These are phyloP conservation scores for Hydropsyche tenuis DNA, from an alignment of 1,140 invertebrate species.

Conservation along the genomic window DNA sequence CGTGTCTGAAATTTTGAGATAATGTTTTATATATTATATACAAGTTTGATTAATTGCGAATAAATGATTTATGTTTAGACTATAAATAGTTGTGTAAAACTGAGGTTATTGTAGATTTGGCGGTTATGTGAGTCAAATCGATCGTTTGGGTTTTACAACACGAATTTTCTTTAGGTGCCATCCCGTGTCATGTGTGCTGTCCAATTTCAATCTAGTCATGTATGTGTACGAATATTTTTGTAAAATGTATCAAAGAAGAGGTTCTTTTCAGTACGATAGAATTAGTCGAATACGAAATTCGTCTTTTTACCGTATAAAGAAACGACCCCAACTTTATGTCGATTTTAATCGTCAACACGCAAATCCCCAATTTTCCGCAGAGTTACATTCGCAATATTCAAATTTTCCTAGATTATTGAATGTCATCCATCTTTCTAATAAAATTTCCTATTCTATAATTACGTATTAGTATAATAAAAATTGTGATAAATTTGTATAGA, in stretches of 20 bases:
- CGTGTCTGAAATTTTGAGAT: too few species aligned
- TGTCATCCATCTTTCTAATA: neutral
- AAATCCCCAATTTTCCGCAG: neutral
- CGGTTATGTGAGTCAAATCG: too few species aligned
- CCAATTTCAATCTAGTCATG: neutral
- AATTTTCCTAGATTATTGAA: neutral
- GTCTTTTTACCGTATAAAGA: neutral
- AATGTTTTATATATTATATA: too few species aligned
- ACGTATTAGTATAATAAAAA: too few species aligned
- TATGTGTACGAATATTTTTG: neutral
- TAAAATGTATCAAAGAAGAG: neutral
- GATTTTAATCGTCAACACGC: conserved; percentile 12
- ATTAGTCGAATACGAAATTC: neutral
- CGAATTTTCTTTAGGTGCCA: conserved; percentile 8
- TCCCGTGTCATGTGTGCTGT: conserved; percentile 14
- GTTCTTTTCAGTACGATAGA: neutral
- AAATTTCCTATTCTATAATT: too few species aligned
- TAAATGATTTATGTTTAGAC: too few species aligned
- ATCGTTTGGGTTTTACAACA: too few species aligned
- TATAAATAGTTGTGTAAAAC: too few species aligned
- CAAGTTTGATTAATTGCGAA: too few species aligned
- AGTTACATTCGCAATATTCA: neutral
- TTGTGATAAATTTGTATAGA: too few species aligned
- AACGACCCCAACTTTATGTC: neutral
- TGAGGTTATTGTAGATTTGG: too few species aligned